Percentiles rank a stretch among this genome's conserved stretches.
These are phyloP conservation scores for Suillia variegata DNA, from an alignment of 2,888 invertebrate species.

Conservation along the genomic window DNA sequence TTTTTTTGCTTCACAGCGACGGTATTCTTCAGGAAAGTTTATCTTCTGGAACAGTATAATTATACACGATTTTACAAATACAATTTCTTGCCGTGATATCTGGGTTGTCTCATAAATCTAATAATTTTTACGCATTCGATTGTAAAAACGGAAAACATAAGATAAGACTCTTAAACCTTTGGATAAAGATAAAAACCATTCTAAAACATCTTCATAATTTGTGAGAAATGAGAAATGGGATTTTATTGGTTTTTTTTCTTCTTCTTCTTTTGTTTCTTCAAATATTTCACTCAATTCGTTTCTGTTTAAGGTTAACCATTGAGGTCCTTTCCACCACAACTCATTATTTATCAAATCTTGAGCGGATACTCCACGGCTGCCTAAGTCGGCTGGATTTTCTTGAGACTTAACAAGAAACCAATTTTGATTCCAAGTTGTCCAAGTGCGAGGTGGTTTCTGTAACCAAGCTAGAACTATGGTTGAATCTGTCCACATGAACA, in stretches of 20 bases:
- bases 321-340: conserved; percentile 19
- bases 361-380: conserved; percentile 15
- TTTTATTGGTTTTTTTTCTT: not conserved
- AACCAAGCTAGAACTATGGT: no score
- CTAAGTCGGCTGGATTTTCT: conserved; percentile 17
- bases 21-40: not conserved
- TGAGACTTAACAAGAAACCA: conserved; percentile 21
- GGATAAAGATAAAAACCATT: not conserved
- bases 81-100: not conserved
- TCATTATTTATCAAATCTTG: conserved; percentile 9
- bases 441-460: no score
- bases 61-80: not conserved
- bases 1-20: not conserved
- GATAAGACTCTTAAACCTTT: not conserved
- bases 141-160: no score
- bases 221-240: not conserved
- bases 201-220: not conserved
- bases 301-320: conserved; percentile 4
- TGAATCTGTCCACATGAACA: conserved; percentile 5
- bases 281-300: not conserved
- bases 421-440: not conserved
- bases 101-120: not conserved
- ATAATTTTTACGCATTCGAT: not conserved
- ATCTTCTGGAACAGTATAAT: not conserved
- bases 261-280: no score